These are phyloP conservation scores for Panorpa germanica DNA, from an alignment of 2,888 invertebrate species.

Conservation along the genomic window DNA sequence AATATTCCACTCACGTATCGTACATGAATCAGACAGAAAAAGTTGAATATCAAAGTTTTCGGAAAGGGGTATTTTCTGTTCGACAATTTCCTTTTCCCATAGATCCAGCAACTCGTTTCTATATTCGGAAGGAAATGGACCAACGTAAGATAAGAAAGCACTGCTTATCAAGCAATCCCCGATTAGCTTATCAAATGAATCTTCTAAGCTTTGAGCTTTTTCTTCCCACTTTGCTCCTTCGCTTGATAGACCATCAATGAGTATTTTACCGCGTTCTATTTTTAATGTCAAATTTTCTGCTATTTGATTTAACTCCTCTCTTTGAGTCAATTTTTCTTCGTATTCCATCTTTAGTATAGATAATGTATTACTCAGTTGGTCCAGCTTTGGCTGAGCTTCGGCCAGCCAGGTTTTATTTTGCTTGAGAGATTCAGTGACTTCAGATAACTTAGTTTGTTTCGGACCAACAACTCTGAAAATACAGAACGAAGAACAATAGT, in stretches of 20 bases:
- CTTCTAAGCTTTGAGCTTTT: conserved; percentile 50
- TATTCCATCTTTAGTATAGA: conserved; percentile 58
- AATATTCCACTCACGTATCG: conserved; percentile 73
- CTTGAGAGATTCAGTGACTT: conserved; percentile 50
- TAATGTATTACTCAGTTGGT: conserved; percentile 56
- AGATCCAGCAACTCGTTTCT: conserved; percentile 45
- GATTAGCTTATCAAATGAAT: conserved; percentile 51
- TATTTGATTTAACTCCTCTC: conserved; percentile 45
- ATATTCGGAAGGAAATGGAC: conserved; percentile 72
- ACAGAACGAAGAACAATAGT: conserved; percentile 3
- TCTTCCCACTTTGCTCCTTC: conserved; percentile 66
- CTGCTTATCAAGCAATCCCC: conserved; percentile 75
- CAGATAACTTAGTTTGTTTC: conserved; percentile 64
- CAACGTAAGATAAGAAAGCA: conserved; percentile 75
- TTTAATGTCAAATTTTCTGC: conserved; percentile 38
- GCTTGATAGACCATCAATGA: conserved; percentile 64
- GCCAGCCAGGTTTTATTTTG: conserved; percentile 65
- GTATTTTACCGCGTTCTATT: conserved; percentile 63
- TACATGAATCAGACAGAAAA: conserved; percentile 63
- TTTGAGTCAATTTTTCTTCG: conserved; percentile 60
- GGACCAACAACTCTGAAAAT: conserved; percentile 57
- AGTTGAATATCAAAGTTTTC: conserved; percentile 46
- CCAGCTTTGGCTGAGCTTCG: conserved; percentile 58
- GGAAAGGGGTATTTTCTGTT: conserved; percentile 45
- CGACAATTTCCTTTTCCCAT: conserved; percentile 43